Percentiles rank a stretch among this genome's conserved stretches.
Conservation (phyloP, 2,797 vertebrate genomes). For the Rhabdomys pumilio region DNA sequence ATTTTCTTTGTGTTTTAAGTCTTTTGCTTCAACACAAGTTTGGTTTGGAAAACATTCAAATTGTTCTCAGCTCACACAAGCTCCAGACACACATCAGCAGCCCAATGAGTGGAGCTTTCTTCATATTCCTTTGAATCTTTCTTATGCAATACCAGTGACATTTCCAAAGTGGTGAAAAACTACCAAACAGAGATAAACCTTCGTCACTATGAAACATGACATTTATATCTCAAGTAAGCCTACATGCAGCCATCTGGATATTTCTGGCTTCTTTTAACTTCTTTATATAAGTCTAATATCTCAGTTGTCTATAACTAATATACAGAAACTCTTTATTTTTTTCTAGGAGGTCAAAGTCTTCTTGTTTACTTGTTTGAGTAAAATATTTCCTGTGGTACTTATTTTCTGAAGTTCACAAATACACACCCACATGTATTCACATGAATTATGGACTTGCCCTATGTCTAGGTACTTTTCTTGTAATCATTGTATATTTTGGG, state of each 20-base stretch:
- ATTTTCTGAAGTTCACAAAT: background rate
- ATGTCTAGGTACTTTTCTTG: background rate
- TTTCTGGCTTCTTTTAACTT: background rate
- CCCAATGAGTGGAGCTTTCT: background rate
- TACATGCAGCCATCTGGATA: background rate
- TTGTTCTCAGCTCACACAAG: background rate
- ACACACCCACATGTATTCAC: background rate
- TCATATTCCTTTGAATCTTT: background rate
- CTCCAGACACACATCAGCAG: background rate
- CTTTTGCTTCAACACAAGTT: too few species aligned
- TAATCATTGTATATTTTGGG: background rate
- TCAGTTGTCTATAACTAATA: background rate
- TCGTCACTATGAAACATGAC: background rate
- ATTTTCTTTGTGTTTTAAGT: background rate
- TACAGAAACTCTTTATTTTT: background rate
- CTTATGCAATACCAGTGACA: background rate
- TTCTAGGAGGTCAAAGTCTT: background rate
- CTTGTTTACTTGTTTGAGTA: background rate
- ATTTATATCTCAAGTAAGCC: background rate
- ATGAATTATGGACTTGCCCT: background rate
- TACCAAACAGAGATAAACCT: background rate
- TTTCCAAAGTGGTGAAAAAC: background rate
- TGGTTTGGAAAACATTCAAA: background rate
- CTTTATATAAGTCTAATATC: background rate
- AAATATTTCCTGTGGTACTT: background rate